Evolutionary conservation across 2,888 invertebrate species (phyloP), one percentile per base, ranked within the genome.

Genomic region (Synergus itoensis): DNA sequence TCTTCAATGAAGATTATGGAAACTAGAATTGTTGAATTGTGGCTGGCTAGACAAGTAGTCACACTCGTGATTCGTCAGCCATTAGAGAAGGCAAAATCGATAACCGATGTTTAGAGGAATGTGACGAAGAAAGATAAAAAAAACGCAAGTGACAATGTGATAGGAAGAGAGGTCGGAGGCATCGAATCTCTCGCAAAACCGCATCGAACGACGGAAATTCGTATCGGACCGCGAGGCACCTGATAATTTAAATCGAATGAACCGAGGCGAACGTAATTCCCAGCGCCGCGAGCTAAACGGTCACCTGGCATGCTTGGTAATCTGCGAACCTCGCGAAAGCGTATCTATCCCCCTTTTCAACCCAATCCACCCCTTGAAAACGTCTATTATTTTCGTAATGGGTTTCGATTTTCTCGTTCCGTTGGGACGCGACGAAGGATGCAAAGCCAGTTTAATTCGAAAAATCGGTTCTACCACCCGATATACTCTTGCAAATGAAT

Each of bases 161-260:
- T 79, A 80, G 79, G 77, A 73, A 53, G 69, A 62, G 64, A 60
- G 63, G 53, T 78, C 65, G 63, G 63, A 77, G 73, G 76, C 62
- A 80, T 73, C 41, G 45, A 43, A 76, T 60, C 36, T 57, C 53
- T 77, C 78, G 78, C 65, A 48, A 75, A 84, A 80, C 77, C 80
- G 41, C 80, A 83, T 64, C 64, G 73, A 76, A 81, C 80, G 78
- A 76, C 78, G 81, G 85, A 82, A 84, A 84, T 85, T 84, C 76
- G 73, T 81, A 83, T 80, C 81, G 82, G 79, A 78, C 80, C 81
- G 82, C 83, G 83, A 83, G 80, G 82, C 80, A 86, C 80, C 84
- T 84, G 86, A 88, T 87, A 87, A 88, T 86, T 88, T 87, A 87
- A 87, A 88, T 87, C 84, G 84, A 87, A 83, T 81, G 84, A 83